Conservation (phyloP, 2,888 invertebrate genomes). For the Nesidiocoris tenuis region DNA sequence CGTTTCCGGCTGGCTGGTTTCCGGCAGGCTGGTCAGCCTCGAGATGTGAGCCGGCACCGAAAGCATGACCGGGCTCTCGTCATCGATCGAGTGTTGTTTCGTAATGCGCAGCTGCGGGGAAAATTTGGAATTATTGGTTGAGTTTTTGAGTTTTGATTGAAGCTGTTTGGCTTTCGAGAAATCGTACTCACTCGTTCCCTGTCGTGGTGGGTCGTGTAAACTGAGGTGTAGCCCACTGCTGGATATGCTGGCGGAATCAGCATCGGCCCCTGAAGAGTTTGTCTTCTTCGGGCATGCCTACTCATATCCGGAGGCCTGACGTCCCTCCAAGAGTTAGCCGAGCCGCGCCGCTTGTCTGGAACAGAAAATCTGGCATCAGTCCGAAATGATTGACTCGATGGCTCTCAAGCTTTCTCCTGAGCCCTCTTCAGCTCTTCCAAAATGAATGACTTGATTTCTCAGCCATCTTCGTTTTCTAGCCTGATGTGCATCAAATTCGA, state of each 20-base stretch:
- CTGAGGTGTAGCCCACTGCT: conserved; percentile 51
- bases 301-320: conserved; percentile 45
- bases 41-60: conserved; percentile 10
- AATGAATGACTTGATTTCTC: no score
- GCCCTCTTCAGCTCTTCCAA: no score
- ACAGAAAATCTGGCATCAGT: no score
- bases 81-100: conserved; percentile 47
- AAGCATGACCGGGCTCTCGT: conserved; percentile 44
- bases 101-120: conserved; percentile 42
- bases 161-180: no score
- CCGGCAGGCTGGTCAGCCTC: conserved; percentile 42
- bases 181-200: conserved; percentile 46
- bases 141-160: no score
- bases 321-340: conserved; percentile 49
- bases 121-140: no score
- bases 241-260: conserved; percentile 51
- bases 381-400: no score
- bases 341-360: conserved; percentile 46
- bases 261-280: conserved; percentile 50
- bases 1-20: conserved; percentile 19
- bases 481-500: no score
- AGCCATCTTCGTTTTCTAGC: no score
- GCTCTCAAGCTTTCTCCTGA: no score
- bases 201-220: conserved; percentile 51
- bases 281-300: conserved; percentile 48